phyloP scores from a whole-genome alignment of 2,888 invertebrate species.

The Syritta pipiens region DNA sequence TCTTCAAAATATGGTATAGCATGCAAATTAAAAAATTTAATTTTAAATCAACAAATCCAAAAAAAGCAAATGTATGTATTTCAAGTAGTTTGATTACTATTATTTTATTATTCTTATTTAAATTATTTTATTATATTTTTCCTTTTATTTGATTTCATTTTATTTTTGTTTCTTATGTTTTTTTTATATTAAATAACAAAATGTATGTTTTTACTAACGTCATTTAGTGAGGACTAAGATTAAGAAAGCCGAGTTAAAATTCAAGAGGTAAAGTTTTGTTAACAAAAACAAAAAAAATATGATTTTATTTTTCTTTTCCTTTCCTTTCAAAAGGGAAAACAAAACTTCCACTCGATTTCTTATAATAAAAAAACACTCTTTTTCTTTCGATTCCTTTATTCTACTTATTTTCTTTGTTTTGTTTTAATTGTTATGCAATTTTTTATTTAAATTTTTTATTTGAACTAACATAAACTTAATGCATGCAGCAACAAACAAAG shows the following conservation, averaged over 20 bases:
- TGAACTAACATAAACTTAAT: slow-evolving; percentile 70
- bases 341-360: slow-evolving; percentile 70
- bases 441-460: slow-evolving; percentile 11
- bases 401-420: slow-evolving; percentile 3
- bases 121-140: slow-evolving; percentile 2
- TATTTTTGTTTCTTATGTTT: slow-evolving; percentile 10
- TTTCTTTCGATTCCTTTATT: slow-evolving; percentile 5
- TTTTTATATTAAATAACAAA: slow-evolving; percentile 47
- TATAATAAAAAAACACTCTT: slow-evolving; percentile 6
- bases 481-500: slow-evolving; percentile 91
- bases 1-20: slow-evolving; percentile 70
- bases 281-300: slow-evolving; percentile 11
- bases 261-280: slow-evolving; percentile 67
- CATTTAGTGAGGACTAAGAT: slow-evolving; percentile 65
- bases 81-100: slow-evolving; percentile 3
- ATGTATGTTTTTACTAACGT: slow-evolving; percentile 58
- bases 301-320: slow-evolving; percentile 26
- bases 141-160: slow-evolving; percentile 3
- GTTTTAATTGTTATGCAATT: slow-evolving; percentile 32
- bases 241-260: slow-evolving; percentile 66
- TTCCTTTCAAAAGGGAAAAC: slow-evolving; percentile 52
- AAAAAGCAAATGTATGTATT: slow-evolving; percentile 47
- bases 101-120: slow-evolving; percentile 1
- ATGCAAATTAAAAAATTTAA: slow-evolving; percentile 44
- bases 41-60: slow-evolving; percentile 31